A percentile compares a stretch with the other conserved stretches of the same genome.
Conservation (phyloP, 2,888 invertebrate species). For the Chironomus tentans region DNA sequence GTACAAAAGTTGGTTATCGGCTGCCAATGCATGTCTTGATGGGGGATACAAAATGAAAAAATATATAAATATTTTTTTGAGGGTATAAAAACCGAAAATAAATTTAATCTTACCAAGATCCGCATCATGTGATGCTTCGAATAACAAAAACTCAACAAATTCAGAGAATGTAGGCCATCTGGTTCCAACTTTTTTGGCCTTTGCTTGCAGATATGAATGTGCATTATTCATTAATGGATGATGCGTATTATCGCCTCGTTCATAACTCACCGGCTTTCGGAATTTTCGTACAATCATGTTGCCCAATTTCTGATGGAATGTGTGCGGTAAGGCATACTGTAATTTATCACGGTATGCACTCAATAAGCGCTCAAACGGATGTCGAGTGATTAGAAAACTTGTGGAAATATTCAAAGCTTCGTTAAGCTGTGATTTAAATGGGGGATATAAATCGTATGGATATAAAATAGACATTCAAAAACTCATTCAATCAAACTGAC, state of each 20-base stretch:
- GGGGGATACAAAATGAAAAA: too few relatives aligned
- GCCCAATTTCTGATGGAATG: slow-evolving; percentile 72
- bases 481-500: slow-evolving; percentile 30
- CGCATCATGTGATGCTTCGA: slow-evolving; percentile 50
- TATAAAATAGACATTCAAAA: neutral
- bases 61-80: too few relatives aligned
- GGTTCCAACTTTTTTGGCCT: slow-evolving; percentile 33
- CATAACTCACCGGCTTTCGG: slow-evolving; percentile 43
- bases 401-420: slow-evolving; percentile 67
- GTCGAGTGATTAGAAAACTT: slow-evolving; percentile 72
- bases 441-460: neutral
- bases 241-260: neutral
- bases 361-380: slow-evolving; percentile 69
- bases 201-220: neutral
- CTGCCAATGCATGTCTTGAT: slow-evolving; percentile 75
- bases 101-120: slow-evolving; percentile 38
- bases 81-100: too few relatives aligned
- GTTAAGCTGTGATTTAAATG: slow-evolving; percentile 44
- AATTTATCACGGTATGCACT: slow-evolving; percentile 81
- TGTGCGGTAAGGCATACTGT: slow-evolving; percentile 70
- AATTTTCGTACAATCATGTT: slow-evolving; percentile 67
- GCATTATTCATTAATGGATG: slow-evolving; percentile 19
- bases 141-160: slow-evolving; percentile 68
- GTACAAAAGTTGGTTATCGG: slow-evolving; percentile 76
- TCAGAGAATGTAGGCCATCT: slow-evolving; percentile 71